A percentile compares a stretch with the other conserved stretches of the same genome.
Conservation (phyloP, 2,888 invertebrate species). For the Drosophila tanythrix region DNA sequence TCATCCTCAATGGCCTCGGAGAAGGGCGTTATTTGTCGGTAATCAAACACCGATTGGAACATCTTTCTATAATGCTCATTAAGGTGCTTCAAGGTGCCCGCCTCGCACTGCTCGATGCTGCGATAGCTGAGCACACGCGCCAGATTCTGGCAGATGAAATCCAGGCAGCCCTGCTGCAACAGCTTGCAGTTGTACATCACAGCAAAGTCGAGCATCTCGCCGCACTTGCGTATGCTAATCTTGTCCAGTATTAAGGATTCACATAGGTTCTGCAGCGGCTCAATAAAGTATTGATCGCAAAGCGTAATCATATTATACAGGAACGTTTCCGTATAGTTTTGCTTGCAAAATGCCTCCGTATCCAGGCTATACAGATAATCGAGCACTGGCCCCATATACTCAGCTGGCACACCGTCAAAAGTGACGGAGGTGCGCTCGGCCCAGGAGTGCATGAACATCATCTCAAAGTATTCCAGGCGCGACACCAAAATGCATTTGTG, state of each 20-base stretch:
- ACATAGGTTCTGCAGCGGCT: slow-evolving; percentile 89
- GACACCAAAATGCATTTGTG: slow-evolving; percentile 93
- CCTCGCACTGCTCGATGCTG: slow-evolving; percentile 88
- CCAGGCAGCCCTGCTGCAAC: slow-evolving; percentile 90
- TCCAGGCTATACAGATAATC: slow-evolving; percentile 91
- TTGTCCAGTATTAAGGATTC: slow-evolving; percentile 88
- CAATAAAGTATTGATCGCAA: slow-evolving; percentile 92
- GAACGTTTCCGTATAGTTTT: slow-evolving; percentile 89
- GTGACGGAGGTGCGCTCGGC: slow-evolving; percentile 80
- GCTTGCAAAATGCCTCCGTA: slow-evolving; percentile 86
- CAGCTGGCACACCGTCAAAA: slow-evolving; percentile 80
- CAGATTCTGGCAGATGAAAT: slow-evolving; percentile 92
- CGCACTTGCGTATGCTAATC: slow-evolving; percentile 90
- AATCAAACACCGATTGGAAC: slow-evolving; percentile 87
- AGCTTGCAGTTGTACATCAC: slow-evolving; percentile 90
- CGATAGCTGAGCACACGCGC: slow-evolving; percentile 89
- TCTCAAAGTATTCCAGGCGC: slow-evolving; percentile 93
- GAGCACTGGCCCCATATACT: slow-evolving; percentile 88
- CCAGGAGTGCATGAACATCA: slow-evolving; percentile 93
- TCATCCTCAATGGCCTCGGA: slow-evolving; percentile 88
- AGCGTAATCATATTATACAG: slow-evolving; percentile 90
- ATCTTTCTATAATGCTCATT: slow-evolving; percentile 88
- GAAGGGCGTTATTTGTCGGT: slow-evolving; percentile 89
- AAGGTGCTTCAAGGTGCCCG: slow-evolving; percentile 88
- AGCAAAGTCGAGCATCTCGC: slow-evolving; percentile 91